These are phyloP conservation scores for Indri indri DNA, from an alignment of 2,113 vertebrate species.

Conservation along the genomic window DNA sequence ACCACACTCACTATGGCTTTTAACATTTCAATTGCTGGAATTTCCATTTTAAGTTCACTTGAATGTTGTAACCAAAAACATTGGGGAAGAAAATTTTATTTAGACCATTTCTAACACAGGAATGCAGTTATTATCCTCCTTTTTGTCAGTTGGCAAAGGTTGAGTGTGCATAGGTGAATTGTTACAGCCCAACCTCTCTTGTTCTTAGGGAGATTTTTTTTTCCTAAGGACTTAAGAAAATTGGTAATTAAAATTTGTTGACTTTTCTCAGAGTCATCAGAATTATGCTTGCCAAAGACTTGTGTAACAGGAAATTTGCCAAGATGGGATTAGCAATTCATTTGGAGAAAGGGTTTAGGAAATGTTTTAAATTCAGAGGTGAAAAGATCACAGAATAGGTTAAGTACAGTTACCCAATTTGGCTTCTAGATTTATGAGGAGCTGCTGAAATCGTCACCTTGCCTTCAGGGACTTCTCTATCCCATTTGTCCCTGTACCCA, in stretches of 20 bases:
- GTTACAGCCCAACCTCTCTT: background rate
- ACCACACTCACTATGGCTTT: background rate
- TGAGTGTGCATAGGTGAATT: background rate
- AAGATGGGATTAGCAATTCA: background rate
- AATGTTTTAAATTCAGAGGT: slow-evolving; percentile 37
- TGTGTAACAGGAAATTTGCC: background rate
- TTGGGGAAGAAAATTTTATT: background rate
- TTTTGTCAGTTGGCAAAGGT: background rate
- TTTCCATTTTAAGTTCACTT: background rate
- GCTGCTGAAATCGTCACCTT: background rate
- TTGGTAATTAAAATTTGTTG: slow-evolving; percentile 1
- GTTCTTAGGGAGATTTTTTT: background rate
- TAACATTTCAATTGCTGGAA: background rate
- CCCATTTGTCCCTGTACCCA: background rate
- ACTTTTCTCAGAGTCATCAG: slow-evolving; percentile 31
- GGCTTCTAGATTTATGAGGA: slow-evolving; percentile 1
- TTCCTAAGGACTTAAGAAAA: background rate
- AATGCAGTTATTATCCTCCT: background rate
- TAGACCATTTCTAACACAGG: background rate
- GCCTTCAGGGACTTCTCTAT: background rate
- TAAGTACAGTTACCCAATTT: background rate
- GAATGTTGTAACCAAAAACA: background rate
- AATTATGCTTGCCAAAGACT: background rate
- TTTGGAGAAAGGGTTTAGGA: slow-evolving; percentile 28
- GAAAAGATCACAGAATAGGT: slow-evolving; percentile 8